Conservation (phyloP, 2,113 vertebrate genomes). For the Centrocercus urophasianus region DNA sequence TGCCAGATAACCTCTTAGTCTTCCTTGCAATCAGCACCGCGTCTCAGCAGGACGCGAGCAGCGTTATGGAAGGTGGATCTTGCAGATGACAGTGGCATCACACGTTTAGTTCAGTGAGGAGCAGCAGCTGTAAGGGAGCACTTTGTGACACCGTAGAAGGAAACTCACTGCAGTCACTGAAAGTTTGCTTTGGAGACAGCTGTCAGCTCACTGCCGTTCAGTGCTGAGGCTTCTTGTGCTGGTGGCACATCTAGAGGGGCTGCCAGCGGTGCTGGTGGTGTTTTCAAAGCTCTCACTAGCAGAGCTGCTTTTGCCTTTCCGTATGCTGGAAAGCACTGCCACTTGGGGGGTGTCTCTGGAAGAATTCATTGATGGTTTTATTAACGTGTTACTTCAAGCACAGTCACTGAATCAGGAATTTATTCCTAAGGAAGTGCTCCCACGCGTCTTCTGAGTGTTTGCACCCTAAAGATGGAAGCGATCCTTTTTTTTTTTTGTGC, state of each 20-base stretch:
- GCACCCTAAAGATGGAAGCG: not conserved
- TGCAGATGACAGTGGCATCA: not conserved
- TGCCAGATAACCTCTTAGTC: not conserved
- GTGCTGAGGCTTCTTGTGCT: not conserved
- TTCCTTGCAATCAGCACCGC: not conserved
- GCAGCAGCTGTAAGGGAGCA: not conserved
- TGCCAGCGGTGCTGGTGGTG: not conserved
- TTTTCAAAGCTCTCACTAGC: not conserved
- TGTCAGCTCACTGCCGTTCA: fast-evolving
- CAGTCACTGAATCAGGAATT: not conserved
- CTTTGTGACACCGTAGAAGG: not conserved
- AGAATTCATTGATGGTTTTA: not conserved
- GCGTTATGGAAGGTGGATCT: not conserved
- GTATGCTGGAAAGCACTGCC: not conserved
- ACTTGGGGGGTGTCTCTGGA: not conserved
- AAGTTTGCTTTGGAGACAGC: not conserved
- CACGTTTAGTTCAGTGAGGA: not conserved
- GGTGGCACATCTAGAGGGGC: fast-evolving
- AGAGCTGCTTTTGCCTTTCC: not conserved
- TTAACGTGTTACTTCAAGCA: not conserved
- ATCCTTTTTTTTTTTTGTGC: not conserved
- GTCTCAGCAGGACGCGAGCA: not conserved
- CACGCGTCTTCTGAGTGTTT: not conserved
- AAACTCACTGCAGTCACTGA: not conserved
- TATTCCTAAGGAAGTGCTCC: slow-evolving; percentile 37